Evolutionary conservation across 1,140 invertebrate genomes (phyloP).

Genomic region (Polyergus mexicanus): DNA sequence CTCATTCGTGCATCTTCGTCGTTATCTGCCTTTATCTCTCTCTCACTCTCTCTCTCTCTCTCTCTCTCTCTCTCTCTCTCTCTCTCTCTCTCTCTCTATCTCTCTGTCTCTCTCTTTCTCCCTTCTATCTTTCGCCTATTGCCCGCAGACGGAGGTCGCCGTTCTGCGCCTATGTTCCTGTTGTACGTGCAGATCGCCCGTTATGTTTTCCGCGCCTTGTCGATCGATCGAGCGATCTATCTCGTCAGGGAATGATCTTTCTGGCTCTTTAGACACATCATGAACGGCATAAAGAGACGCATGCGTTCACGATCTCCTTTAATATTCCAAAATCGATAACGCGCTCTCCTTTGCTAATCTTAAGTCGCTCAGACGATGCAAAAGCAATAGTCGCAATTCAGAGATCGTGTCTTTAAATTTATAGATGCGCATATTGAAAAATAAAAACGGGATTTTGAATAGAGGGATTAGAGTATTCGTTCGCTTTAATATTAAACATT

Average conservation of each 20-base stretch:
- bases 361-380: background rate
- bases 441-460: too few relatives aligned
- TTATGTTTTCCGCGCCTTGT: background rate
- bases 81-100: background rate
- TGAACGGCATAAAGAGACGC: background rate
- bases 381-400: background rate
- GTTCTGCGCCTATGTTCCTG: conserved; percentile 15
- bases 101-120: background rate
- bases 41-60: too few relatives aligned
- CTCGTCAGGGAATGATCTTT: background rate
- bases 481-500: too few relatives aligned
- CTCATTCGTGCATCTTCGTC: conserved; percentile 20
- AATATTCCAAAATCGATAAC: background rate
- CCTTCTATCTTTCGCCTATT: background rate
- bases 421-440: too few relatives aligned
- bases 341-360: background rate
- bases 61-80: too few relatives aligned
- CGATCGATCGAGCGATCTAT: conserved; percentile 9
- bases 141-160: background rate
- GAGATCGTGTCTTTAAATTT: background rate
- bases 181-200: background rate
- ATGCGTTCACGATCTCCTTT: background rate
- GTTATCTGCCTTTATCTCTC: background rate
- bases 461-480: too few relatives aligned
- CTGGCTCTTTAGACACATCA: background rate